Conservation (phyloP, 2,888 invertebrate species). For the Tuberolachnus salignus region DNA sequence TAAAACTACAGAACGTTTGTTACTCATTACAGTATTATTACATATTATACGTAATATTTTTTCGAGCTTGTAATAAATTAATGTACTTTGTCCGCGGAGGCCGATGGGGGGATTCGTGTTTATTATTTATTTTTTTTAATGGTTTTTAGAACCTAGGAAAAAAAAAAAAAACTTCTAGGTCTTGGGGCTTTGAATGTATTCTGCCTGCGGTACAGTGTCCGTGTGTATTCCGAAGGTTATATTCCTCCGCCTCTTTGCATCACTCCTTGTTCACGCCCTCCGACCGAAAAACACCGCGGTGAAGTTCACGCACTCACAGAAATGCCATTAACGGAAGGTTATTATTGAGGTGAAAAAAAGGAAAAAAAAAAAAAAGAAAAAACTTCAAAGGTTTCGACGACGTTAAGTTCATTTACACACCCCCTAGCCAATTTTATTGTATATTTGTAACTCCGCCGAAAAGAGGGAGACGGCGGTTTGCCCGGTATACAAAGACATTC, state of each 20-base stretch:
- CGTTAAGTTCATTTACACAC: slow-evolving; percentile 45
- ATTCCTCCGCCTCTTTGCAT: slow-evolving; percentile 11
- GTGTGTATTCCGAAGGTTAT: slow-evolving; percentile 43
- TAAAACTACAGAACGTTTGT: too few species aligned
- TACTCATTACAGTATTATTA: too few species aligned
- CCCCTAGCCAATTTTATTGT: slow-evolving; percentile 23
- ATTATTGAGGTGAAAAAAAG: slow-evolving; percentile 42
- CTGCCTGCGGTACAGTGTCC: slow-evolving; percentile 23
- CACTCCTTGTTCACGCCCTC: slow-evolving; percentile 1
- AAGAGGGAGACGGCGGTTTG: background rate
- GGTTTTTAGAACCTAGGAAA: background rate
- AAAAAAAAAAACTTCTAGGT: slow-evolving; percentile 4
- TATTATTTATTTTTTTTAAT: too few species aligned
- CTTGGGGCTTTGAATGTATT: background rate
- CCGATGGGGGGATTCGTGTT: too few species aligned
- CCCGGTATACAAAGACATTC: too few species aligned
- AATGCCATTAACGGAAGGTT: slow-evolving; percentile 52
- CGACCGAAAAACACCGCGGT: slow-evolving; percentile 15
- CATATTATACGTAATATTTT: too few species aligned
- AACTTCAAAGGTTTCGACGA: slow-evolving; percentile 51
- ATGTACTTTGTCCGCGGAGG: too few species aligned
- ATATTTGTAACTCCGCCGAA: background rate
- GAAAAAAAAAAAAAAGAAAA: too few species aligned
- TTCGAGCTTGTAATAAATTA: too few species aligned
- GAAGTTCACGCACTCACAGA: slow-evolving; percentile 29